Evolutionary conservation across 2,113 vertebrate genomes (phyloP), one percentile per base, ranked within the genome.

Genomic region (Coregonus clupeaformis): DNA sequence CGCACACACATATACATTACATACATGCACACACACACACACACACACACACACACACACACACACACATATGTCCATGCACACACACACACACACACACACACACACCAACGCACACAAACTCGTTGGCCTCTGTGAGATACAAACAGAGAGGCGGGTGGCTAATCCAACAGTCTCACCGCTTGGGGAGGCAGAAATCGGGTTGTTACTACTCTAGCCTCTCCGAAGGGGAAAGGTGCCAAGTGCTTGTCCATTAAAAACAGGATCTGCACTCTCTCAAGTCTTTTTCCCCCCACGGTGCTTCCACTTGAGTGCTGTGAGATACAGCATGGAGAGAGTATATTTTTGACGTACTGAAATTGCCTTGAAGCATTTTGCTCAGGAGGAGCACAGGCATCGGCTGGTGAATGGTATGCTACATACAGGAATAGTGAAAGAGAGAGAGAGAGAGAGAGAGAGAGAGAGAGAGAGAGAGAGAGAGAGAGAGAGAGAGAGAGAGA

Each of bases 271-370:
- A 60, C 63, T 75, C 76, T 75, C 77, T 81, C 76, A 78, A 83
- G 79, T 72, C 66, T 22, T 3, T 20, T 29, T 45, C 68, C 73
- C 69, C 55, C 73, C 36, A 13, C 22, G 16, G 42, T n/a, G 27
- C 71, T 74, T 45, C 74, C 68, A 65, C 59, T 63, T 63, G 65
- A 79, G 77, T 75, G 80, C 78, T 60, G 84, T 12, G 59, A 22
- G 71, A 79, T 69, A 78, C 62, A 32, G 71, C 78, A 59, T 1
- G 6, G 45, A 24, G 13, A 42, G 72, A 78, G 74, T 81, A 81
- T 67, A 80, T 78, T 89, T 84, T 80, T 89, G 80, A 85, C 85
- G 86, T 89, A 79, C 75, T 77, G 22, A 87, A 87, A 90, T 79
- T 83, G 83, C 81, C 82, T 81, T 57, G 67, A 75, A 88, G 70